phyloP scores from a whole-genome alignment of 1,140 invertebrate species.

The Theocolax elegans region DNA sequence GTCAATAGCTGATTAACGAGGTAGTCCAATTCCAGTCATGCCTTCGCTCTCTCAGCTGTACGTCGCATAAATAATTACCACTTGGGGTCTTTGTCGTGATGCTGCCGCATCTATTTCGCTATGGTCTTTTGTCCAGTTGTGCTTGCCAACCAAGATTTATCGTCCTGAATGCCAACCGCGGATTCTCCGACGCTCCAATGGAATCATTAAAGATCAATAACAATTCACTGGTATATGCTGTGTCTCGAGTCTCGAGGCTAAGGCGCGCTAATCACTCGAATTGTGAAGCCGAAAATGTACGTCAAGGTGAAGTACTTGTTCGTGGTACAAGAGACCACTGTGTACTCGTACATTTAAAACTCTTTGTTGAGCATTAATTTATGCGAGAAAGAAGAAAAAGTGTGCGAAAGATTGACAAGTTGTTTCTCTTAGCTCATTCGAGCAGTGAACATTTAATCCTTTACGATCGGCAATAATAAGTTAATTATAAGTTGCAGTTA shows the following conservation, averaged over 20 bases:
- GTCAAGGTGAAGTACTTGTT: too few species aligned
- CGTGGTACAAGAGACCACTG: too few species aligned
- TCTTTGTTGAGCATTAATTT: too few species aligned
- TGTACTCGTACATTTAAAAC: too few species aligned
- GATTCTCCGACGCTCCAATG: constrained; percentile 39
- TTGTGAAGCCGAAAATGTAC: too few species aligned
- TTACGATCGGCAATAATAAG: constrained; percentile 64
- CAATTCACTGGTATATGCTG: too few species aligned
- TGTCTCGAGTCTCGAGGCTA: constrained; percentile 31
- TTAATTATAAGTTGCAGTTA: constrained; percentile 62
- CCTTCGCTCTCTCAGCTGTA: constrained; percentile 36
- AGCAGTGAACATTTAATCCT: constrained; percentile 48
- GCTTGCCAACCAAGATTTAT: constrained; percentile 55
- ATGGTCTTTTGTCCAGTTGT: constrained; percentile 45
- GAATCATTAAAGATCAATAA: constrained; percentile 58
- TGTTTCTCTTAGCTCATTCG: constrained; percentile 44
- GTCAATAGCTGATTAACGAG: constrained; percentile 55
- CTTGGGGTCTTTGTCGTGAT: constrained; percentile 56
- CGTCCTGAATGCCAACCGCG: constrained; percentile 28
- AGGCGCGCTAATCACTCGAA: constrained; percentile 29
- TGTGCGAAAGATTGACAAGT: background rate
- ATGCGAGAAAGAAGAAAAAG: background rate
- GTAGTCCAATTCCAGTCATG: constrained; percentile 46
- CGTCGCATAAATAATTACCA: constrained; percentile 58
- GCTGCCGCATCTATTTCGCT: constrained; percentile 39